Evolutionary conservation across 2,888 invertebrate species (phyloP), one percentile per base, ranked within the genome.

Genomic region (Chymomyza fuscimana): DNA sequence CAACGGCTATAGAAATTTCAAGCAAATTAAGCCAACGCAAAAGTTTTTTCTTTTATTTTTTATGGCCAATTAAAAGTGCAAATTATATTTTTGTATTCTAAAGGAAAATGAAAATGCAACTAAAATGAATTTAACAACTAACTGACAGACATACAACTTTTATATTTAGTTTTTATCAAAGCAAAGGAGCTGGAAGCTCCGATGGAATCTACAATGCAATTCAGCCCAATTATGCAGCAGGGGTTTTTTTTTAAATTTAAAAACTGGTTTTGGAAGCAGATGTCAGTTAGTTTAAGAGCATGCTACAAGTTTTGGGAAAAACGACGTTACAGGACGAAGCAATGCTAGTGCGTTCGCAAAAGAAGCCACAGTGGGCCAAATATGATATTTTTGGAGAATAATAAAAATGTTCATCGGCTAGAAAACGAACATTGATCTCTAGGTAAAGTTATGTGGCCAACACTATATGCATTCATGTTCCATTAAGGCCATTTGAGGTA

Each of bases 21-120:
- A n/a, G 2, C 5, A 19, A 16, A 54, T 19, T 22, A 15, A n/a
- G 7, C 5, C 10, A 54, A 6, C 10, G 19, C 0, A 9, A 46
- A 46, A 46, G 40, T 46, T 56, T 12, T 40, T 40, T 19, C 12
- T 10, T 61, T 25, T 12, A 50, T 3, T n/a, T 58, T 67, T 64
- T 67, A 72, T 63, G 68, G 77, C 67, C 77, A 80, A 81, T 81
- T 80, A 81, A 80, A 80, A 80, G 76, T 80, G 79, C 69, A 80
- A 80, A 80, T 80, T 77, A 69, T 69, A 70, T 80, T 78, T 72
- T 50, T n/a, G 15, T 51, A 51, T 50, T 59, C 15, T 12, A 59
- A 60, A 46, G 25, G n/a, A 15, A 51, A 32, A 63, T 36, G 40
- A 36, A 16, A 40, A 19, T 22, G 6, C 16, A 12, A 40, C 32